Evolutionary conservation across 2,113 vertebrate species (phyloP), one percentile per base, ranked within the genome.

Genomic region (Rhombomys opimus): DNA sequence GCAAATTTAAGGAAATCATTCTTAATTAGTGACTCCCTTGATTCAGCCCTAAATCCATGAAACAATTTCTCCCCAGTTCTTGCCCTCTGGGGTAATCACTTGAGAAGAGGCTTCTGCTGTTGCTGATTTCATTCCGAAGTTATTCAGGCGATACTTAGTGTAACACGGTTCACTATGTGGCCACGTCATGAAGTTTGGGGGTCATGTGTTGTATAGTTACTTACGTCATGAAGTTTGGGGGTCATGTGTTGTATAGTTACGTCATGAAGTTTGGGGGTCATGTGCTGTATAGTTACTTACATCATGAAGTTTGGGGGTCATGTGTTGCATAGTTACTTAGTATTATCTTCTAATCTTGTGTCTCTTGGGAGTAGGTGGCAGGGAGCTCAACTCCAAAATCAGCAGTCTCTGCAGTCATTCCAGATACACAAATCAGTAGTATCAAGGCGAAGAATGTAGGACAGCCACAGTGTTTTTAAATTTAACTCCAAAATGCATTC

Each of bases 1-100:
- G 32, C 7, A 50, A 67, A 46, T 95, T 75, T 70, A 52, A 95
- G 38, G 75, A 97, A 95, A 86, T 75, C 32, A 13, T 87, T 95
- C 67, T 78, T 92, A 90, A 68, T 86, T 89, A 86, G 68, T 85
- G 13, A 81, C 7, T 81, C 9, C 84, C 68, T 86, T 77, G 35
- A 50, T 86, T 95, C 7, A 89, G 25, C 12, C 20, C 57, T 73
- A 86, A 52, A 13, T 46, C 30, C 76, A 41, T 38, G 68, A 68
- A 68, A 70, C 54, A 65, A 73, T 68, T 67, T 93, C 72, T 35
- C 9, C 41, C 25, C 27, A 41, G 35, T n/a, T 61, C 12, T 23
- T 81, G 65, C 14, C 2, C 3, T 85, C 23, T 46, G 38, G 46
- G 73, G 17, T 77, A 46, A 63, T 8, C 85, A 27, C 1, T 41